These are phyloP conservation scores for Shargacucullia verbasci DNA, from an alignment of 2,888 invertebrate species.

Conservation along the genomic window DNA sequence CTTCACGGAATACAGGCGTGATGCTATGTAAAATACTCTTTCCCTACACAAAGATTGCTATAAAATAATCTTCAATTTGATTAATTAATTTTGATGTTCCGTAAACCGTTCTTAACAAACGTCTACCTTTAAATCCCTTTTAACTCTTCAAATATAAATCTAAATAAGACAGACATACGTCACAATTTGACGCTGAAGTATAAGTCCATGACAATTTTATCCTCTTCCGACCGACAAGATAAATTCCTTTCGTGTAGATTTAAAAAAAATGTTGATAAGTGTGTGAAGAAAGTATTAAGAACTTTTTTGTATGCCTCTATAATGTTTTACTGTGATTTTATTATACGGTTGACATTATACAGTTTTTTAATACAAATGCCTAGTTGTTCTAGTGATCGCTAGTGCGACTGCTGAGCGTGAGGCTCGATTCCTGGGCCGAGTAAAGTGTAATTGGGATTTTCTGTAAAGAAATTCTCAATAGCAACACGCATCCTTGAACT, in stretches of 20 bases:
- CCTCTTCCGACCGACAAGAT: constrained; percentile 33
- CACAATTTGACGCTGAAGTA: constrained; percentile 10
- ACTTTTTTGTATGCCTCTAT: constrained; percentile 20
- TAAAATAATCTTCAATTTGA: constrained; percentile 10
- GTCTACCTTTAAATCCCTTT: constrained; percentile 11
- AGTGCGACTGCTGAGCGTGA: no score
- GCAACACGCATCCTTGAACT: no score
- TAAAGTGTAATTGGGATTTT: no score
- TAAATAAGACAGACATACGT: constrained; percentile 34
- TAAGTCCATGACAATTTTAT: constrained; percentile 33
- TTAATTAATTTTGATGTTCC: constrained; percentile 18
- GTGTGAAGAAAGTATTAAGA: constrained; percentile 13
- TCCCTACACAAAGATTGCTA: neutral
- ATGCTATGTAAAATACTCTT: no score
- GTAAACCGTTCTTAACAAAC: constrained; percentile 10
- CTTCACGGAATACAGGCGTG: no score
- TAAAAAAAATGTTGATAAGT: constrained; percentile 47
- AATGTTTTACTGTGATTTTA: constrained; percentile 27
- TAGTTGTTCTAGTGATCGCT: no score
- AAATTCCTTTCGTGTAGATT: constrained; percentile 35
- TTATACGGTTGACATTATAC: constrained; percentile 4
- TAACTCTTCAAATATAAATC: constrained; percentile 36
- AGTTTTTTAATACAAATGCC: no score
- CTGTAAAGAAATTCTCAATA: no score
- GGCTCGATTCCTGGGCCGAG: no score